phyloP scores from a whole-genome alignment of 2,113 vertebrate genomes.

The Psephotus haematonotus region DNA sequence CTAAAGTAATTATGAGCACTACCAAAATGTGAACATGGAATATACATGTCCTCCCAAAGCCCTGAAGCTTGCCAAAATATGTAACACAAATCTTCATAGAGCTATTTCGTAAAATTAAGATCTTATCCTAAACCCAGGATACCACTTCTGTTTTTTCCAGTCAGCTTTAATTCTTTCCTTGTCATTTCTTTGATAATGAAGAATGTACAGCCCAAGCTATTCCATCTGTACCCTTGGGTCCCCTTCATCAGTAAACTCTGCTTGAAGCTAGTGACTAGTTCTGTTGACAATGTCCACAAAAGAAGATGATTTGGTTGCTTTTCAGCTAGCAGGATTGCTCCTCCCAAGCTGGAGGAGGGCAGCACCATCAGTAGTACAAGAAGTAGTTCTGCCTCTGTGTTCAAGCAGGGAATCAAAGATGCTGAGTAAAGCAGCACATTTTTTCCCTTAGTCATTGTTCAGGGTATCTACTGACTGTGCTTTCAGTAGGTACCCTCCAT shows the following conservation, averaged over 20 bases:
- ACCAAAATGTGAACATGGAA: background rate
- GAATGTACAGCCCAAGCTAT: background rate
- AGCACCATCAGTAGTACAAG: background rate
- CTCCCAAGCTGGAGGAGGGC: background rate
- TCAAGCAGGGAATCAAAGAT: background rate
- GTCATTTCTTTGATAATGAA: background rate
- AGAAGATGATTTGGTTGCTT: background rate
- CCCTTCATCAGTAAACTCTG: background rate
- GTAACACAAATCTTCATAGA: background rate
- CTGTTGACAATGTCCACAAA: background rate
- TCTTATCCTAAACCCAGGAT: background rate
- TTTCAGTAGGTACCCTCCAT: background rate
- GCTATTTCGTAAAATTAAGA: background rate
- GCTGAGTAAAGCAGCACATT: background rate
- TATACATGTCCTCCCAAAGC: background rate
- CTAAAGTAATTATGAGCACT: background rate
- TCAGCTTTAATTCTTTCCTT: background rate
- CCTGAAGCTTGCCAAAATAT: background rate
- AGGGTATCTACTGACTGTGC: background rate
- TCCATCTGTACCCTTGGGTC: background rate
- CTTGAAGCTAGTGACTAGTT: background rate
- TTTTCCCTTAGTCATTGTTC: background rate
- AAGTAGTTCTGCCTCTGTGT: background rate
- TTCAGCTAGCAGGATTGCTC: background rate
- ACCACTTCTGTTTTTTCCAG: background rate